Conservation (phyloP, 2,888 invertebrate species). For the Chloroclystis v-ata region DNA sequence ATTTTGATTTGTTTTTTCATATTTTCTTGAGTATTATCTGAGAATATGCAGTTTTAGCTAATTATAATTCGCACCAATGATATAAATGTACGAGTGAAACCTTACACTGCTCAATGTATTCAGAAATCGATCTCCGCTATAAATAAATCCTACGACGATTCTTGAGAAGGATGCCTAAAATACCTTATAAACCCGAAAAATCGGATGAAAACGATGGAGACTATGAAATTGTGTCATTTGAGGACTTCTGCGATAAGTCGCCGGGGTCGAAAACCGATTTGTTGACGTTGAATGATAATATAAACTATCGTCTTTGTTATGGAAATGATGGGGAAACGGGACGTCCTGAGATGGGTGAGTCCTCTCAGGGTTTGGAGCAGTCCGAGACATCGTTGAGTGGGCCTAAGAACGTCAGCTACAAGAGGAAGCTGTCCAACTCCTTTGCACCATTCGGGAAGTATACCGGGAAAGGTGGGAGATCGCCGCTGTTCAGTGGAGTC, state of each 20-base stretch:
- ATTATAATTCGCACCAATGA: too few species aligned
- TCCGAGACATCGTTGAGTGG: slow-evolving; percentile 66
- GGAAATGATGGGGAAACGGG: slow-evolving; percentile 45
- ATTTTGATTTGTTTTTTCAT: too few species aligned
- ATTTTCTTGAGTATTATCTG: too few species aligned
- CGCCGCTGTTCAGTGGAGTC: slow-evolving; percentile 59
- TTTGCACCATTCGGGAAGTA: slow-evolving; percentile 64
- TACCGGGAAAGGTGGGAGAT: slow-evolving; percentile 43
- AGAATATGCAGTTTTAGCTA: too few species aligned
- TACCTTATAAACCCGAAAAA: slow-evolving; percentile 67
- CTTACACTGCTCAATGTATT: neutral
- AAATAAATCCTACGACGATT: slow-evolving; percentile 30
- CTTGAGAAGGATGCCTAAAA: slow-evolving; percentile 62
- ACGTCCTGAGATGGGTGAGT: slow-evolving; percentile 53
- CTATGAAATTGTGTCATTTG: slow-evolving; percentile 78
- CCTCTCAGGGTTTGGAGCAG: slow-evolving; percentile 52
- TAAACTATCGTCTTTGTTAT: slow-evolving; percentile 71
- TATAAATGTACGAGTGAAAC: neutral
- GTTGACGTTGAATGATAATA: slow-evolving; percentile 73
- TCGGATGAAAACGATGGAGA: slow-evolving; percentile 62
- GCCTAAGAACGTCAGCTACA: slow-evolving; percentile 53
- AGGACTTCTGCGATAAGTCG: slow-evolving; percentile 79
- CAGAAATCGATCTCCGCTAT: slow-evolving; percentile 14
- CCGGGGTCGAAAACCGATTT: slow-evolving; percentile 74
- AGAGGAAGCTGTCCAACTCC: slow-evolving; percentile 50